Evolutionary conservation across 2,888 invertebrate genomes (phyloP).

Genomic region (Latrodectus hesperus): DNA sequence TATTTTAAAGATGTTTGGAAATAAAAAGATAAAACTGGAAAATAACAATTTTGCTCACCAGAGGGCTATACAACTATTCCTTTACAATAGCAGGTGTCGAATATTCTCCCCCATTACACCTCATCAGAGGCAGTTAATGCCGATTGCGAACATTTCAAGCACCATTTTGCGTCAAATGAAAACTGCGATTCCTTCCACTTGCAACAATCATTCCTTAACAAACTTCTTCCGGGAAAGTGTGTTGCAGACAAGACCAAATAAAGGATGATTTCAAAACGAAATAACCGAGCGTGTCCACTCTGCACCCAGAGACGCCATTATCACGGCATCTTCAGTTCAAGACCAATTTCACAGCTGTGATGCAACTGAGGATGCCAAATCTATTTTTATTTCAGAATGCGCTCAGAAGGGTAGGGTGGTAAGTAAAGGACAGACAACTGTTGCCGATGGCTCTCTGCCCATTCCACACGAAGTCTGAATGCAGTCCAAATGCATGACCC

Average conservation of each 20-base stretch:
- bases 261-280: background rate
- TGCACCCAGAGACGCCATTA: background rate
- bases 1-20: no score
- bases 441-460: conserved; percentile 37
- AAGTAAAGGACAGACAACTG: conserved; percentile 12
- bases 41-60: no score
- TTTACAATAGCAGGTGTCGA: background rate
- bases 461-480: background rate
- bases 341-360: conserved; percentile 26
- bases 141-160: background rate
- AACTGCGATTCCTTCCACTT: background rate
- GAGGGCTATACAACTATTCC: no score
- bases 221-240: conserved; percentile 13
- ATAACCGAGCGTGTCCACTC: background rate
- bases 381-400: conserved; percentile 33
- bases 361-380: background rate
- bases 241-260: background rate
- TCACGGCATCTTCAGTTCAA: background rate
- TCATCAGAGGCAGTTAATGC: background rate
- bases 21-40: no score
- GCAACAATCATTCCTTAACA: background rate
- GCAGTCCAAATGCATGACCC: conserved; percentile 4
- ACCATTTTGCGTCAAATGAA: background rate
- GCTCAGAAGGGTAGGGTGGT: conserved; percentile 9
- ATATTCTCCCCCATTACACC: background rate